Evolutionary conservation across 1,140 invertebrate genomes (phyloP).

Genomic region (Drosophila ironensis): DNA sequence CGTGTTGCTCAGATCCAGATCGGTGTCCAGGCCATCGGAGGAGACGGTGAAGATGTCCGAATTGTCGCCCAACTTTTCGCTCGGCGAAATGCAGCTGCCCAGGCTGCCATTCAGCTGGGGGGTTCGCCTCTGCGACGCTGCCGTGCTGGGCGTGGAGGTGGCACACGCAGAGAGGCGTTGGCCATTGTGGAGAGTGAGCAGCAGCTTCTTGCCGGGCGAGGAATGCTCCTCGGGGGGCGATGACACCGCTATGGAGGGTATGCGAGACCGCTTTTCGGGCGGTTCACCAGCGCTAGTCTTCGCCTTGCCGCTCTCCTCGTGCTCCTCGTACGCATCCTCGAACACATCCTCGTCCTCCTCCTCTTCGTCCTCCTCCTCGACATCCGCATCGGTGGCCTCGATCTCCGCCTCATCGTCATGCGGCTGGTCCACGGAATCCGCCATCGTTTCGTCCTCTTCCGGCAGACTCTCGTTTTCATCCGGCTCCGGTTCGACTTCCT

Average conservation of each 20-base stretch:
- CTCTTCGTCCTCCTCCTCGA: slow-evolving; percentile 53
- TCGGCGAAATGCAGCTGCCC: slow-evolving; percentile 74
- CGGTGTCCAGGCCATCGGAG: slow-evolving; percentile 76
- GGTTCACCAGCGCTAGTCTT: slow-evolving; percentile 18
- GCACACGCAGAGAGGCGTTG: slow-evolving; percentile 44
- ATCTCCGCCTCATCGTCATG: slow-evolving; percentile 60
- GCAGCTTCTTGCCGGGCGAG: slow-evolving; percentile 37
- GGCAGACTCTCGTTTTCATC: slow-evolving; percentile 45
- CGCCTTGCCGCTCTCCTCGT: neutral
- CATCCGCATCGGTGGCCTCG: slow-evolving; percentile 71
- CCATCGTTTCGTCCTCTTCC: slow-evolving; percentile 62
- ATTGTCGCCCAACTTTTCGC: slow-evolving; percentile 75
- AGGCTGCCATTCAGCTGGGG: slow-evolving; percentile 71
- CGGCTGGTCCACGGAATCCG: slow-evolving; percentile 57
- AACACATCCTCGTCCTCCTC: slow-evolving; percentile 54
- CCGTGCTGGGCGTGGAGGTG: slow-evolving; percentile 61
- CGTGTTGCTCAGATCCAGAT: slow-evolving; percentile 75
- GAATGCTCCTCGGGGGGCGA: slow-evolving; percentile 3
- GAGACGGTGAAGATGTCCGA: slow-evolving; percentile 81
- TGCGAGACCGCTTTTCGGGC: slow-evolving; percentile 22
- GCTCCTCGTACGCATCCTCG: slow-evolving; percentile 57
- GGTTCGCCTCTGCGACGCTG: slow-evolving; percentile 37
- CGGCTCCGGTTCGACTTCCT: slow-evolving; percentile 13
- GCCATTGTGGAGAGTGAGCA: slow-evolving; percentile 50
- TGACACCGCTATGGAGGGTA: slow-evolving; percentile 17